Evolutionary conservation across 1,140 invertebrate species (phyloP).

Genomic region (Drosophila quadrilineata): DNA sequence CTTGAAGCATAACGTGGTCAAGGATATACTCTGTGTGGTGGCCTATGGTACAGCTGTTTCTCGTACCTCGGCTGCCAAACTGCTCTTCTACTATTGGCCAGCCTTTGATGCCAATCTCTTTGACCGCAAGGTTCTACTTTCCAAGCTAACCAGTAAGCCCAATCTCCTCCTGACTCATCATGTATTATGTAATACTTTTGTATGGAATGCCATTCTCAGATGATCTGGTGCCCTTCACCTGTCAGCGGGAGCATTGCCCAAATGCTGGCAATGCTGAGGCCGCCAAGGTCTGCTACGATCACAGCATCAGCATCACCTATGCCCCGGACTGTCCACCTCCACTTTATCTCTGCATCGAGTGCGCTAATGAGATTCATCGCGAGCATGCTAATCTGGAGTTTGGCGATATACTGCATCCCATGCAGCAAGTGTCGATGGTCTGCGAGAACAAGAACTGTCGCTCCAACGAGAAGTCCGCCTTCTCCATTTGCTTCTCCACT

Average conservation of each 20-base stretch:
- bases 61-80: constrained; percentile 94
- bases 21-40: constrained; percentile 97
- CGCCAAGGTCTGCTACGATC: constrained; percentile 95
- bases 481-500: constrained; percentile 97
- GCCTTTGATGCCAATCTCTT: constrained; percentile 96
- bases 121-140: constrained; percentile 93
- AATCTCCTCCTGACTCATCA: background rate
- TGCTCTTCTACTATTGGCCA: constrained; percentile 99
- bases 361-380: constrained; percentile 94
- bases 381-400: constrained; percentile 92
- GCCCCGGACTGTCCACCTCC: constrained; percentile 94
- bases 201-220: constrained; percentile 81
- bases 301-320: constrained; percentile 91
- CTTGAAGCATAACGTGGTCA: constrained; percentile 92
- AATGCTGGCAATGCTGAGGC: constrained; percentile 92
- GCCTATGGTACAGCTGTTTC: constrained; percentile 97
- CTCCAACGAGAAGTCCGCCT: constrained; percentile 94
- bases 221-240: constrained; percentile 89
- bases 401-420: constrained; percentile 95
- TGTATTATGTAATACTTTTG: constrained; percentile 23
- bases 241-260: constrained; percentile 92
- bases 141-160: constrained; percentile 92
- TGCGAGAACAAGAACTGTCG: constrained; percentile 99
- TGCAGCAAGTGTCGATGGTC: constrained; percentile 95
- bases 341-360: constrained; percentile 97